Evolutionary conservation across 2,113 vertebrate species (phyloP).

Genomic region (Paedocypris sp.): DNA sequence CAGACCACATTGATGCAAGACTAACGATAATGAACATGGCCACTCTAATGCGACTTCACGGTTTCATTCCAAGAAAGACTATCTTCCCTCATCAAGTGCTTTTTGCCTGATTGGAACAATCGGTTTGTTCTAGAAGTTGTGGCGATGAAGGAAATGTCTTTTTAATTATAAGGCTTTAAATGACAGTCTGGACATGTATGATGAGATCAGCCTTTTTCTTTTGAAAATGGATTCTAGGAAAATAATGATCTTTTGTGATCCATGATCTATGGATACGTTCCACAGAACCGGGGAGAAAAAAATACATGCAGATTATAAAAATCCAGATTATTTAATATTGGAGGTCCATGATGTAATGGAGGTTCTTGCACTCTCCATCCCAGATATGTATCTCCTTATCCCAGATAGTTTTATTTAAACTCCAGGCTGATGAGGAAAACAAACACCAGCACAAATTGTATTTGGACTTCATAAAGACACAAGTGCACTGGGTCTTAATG

Average conservation of each 20-base stretch:
- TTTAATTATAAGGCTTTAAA: not conserved
- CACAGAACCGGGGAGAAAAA: not conserved
- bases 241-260: not conserved
- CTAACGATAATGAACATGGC: slow-evolving; percentile 26
- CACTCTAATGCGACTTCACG: slow-evolving; percentile 5
- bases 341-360: too few relatives aligned
- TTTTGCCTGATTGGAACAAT: slow-evolving; percentile 1
- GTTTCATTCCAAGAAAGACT: not conserved
- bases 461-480: too few relatives aligned
- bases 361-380: too few relatives aligned
- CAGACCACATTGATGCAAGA: not conserved
- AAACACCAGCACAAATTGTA: too few relatives aligned
- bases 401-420: too few relatives aligned
- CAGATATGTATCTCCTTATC: too few relatives aligned
- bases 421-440: too few relatives aligned
- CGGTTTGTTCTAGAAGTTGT: not conserved
- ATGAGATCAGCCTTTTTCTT: not conserved
- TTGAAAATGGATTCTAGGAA: not conserved
- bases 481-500: too few relatives aligned
- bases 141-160: not conserved
- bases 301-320: too few relatives aligned
- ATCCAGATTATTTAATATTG: too few relatives aligned
- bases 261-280: not conserved
- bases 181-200: not conserved
- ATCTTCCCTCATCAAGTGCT: slow-evolving; percentile 1